Conservation (phyloP, 2,797 vertebrate species). For the Phalanger gymnotis region DNA sequence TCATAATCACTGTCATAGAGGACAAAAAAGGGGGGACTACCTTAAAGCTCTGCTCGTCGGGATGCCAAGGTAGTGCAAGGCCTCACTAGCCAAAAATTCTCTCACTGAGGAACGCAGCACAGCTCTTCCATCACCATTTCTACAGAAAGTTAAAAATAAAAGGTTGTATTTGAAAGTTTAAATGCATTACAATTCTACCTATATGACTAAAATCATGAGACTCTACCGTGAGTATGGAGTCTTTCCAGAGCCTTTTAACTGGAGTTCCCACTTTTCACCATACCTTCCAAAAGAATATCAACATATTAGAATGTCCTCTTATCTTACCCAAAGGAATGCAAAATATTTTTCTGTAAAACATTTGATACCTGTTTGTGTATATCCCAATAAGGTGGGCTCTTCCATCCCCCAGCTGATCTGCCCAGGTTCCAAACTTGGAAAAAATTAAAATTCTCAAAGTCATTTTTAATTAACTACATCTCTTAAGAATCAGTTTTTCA, state of each 20-base stretch:
- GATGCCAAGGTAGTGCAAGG: slow-evolving; percentile 88
- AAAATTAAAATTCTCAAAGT: slow-evolving; percentile 64
- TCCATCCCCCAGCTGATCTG: slow-evolving; percentile 90
- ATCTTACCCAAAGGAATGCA: slow-evolving; percentile 10
- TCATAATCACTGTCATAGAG: not conserved
- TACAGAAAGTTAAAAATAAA: slow-evolving; percentile 63
- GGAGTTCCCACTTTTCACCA: slow-evolving; percentile 89
- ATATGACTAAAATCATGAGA: not conserved
- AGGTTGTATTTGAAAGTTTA: not conserved
- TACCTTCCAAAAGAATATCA: slow-evolving; percentile 80
- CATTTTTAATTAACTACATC: not conserved
- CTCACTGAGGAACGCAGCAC: slow-evolving; percentile 89
- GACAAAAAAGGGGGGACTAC: slow-evolving; percentile 74
- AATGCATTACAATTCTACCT: slow-evolving; percentile 2
- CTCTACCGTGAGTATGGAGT: slow-evolving; percentile 89
- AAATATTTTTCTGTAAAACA: slow-evolving; percentile 33
- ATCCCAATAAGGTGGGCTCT: slow-evolving; percentile 88
- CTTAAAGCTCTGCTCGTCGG: slow-evolving; percentile 90
- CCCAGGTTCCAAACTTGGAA: slow-evolving; percentile 89
- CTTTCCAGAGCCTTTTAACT: slow-evolving; percentile 91
- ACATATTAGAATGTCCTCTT: slow-evolving; percentile 34
- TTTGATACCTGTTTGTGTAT: slow-evolving; percentile 87
- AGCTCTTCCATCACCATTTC: slow-evolving; percentile 90
- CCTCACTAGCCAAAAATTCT: slow-evolving; percentile 91
- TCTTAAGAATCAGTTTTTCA: slow-evolving; percentile 11